Conservation (phyloP, 2,113 vertebrate species). For the Elgaria multicarinata region DNA sequence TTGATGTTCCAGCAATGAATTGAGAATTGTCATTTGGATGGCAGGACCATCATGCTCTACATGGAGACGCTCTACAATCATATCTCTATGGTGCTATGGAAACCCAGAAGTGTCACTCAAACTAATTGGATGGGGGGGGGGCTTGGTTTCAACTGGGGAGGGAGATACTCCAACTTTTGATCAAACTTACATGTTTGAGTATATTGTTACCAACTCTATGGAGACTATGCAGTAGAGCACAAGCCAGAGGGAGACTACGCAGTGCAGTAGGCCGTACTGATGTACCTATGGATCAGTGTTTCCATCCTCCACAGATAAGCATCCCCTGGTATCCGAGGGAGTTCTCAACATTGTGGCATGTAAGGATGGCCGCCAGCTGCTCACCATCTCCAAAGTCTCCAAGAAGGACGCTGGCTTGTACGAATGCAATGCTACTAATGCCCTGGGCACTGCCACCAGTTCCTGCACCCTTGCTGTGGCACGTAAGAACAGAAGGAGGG, state of each 20-base stretch:
- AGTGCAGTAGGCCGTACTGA: not conserved
- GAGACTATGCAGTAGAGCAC: not conserved
- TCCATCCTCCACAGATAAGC: constrained; percentile 83
- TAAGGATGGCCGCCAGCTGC: constrained; percentile 92
- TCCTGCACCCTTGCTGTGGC: constrained; percentile 93
- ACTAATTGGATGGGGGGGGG: not conserved
- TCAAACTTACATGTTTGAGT: not conserved
- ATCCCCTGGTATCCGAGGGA: constrained; percentile 82
- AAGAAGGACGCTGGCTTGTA: constrained; percentile 93
- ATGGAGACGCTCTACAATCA: not conserved
- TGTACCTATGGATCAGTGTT: not conserved
- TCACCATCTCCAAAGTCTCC: constrained; percentile 90
- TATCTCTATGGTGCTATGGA: not conserved
- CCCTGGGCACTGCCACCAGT: constrained; percentile 88
- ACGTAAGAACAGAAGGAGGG: constrained; percentile 81
- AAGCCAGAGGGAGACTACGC: not conserved
- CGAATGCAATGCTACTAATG: constrained; percentile 91
- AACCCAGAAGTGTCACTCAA: not conserved
- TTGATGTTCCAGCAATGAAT: not conserved
- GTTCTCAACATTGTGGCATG: constrained; percentile 89
- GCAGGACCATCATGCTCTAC: not conserved
- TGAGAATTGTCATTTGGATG: not conserved
- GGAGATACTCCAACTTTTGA: not conserved
- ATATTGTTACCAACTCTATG: not conserved
- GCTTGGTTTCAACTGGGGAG: not conserved